These are phyloP conservation scores for Lissocephala sabroskyi DNA, from an alignment of 2,888 invertebrate genomes.

Conservation along the genomic window DNA sequence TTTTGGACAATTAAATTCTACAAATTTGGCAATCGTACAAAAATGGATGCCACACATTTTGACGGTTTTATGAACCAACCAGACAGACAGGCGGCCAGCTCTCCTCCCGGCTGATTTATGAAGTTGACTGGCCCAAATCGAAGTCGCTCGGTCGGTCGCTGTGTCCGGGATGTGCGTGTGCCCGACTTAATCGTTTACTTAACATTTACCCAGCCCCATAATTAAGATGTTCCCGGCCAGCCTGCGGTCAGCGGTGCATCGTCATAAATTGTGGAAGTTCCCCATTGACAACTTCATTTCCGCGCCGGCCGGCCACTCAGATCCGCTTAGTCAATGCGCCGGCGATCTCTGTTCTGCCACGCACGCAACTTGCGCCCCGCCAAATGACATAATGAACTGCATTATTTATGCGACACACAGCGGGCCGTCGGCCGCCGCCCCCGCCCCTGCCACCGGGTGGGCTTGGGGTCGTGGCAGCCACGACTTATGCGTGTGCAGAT, in stretches of 20 bases:
- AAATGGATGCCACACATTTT: conserved; percentile 56
- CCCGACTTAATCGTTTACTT: conserved; percentile 61
- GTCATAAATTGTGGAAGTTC: conserved; percentile 62
- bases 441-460: too few species aligned
- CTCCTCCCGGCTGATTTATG: conserved; percentile 40
- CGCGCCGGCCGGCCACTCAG: conserved; percentile 45
- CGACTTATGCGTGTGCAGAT: conserved; percentile 43
- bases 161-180: conserved; percentile 51
- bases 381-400: conserved; percentile 64
- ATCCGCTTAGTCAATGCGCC: conserved; percentile 35
- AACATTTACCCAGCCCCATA: conserved; percentile 61
- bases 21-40: conserved; percentile 59
- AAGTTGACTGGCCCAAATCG: conserved; percentile 40
- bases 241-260: conserved; percentile 25
- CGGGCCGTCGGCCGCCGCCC: conserved; percentile 27
- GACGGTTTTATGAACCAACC: conserved; percentile 51
- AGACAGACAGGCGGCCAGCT: conserved; percentile 20
- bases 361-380: conserved; percentile 36
- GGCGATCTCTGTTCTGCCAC: conserved; percentile 39
- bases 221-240: conserved; percentile 55
- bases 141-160: conserved; percentile 27
- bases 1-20: conserved; percentile 52
- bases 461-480: conserved; percentile 2
- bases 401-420: conserved; percentile 60
- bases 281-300: conserved; percentile 65